phyloP scores from a whole-genome alignment of 1,140 invertebrate species.

The Cherax quadricarinatus region DNA sequence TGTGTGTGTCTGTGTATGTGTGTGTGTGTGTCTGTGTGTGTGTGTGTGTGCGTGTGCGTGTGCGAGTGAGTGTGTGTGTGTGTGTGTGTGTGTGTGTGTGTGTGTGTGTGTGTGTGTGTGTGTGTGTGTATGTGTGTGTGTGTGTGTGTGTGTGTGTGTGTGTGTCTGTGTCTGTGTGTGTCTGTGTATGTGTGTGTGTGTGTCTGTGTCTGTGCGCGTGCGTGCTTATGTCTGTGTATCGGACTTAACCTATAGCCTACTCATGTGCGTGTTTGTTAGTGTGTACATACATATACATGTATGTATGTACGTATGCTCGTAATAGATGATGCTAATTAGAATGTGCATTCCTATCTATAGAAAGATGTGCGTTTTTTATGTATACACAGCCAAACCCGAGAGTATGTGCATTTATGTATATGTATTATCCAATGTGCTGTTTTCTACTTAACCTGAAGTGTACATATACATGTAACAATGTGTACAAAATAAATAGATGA shows the following conservation, averaged over 20 bases:
- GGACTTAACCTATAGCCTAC: too few species aligned
- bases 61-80: too few species aligned
- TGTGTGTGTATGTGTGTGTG: too few species aligned
- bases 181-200: background rate
- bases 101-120: too few species aligned
- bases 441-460: background rate
- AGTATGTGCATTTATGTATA: background rate
- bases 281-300: background rate
- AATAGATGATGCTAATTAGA: background rate
- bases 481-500: background rate
- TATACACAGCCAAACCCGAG: background rate
- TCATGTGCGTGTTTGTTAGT: background rate
- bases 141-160: background rate
- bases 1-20: too few species aligned
- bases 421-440: background rate
- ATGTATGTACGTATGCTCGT: background rate
- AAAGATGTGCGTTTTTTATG: background rate
- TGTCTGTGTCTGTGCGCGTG: too few species aligned
- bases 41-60: background rate
- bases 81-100: too few species aligned
- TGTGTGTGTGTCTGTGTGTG: too few species aligned
- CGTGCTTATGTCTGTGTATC: background rate
- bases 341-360: background rate
- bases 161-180: background rate
- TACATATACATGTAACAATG: background rate